phyloP scores from a whole-genome alignment of 2,797 vertebrate species.

The Xyrichtys novacula region DNA sequence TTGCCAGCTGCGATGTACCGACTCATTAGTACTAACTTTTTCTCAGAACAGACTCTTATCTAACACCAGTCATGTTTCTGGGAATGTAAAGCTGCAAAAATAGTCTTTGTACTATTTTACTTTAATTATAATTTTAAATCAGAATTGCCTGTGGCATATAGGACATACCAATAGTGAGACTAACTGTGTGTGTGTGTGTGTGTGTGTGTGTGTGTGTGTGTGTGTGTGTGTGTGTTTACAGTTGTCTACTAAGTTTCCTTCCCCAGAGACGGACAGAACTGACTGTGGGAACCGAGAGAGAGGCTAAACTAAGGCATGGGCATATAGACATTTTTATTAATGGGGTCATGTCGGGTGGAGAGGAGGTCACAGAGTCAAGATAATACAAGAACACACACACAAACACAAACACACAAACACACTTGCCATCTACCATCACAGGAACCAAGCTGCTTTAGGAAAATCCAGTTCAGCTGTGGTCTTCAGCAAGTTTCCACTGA shows the following conservation, averaged over 20 bases:
- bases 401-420: neutral
- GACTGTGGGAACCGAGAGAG: constrained; percentile 66
- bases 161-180: too few species aligned
- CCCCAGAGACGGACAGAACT: constrained; percentile 51
- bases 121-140: too few species aligned
- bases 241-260: constrained; percentile 59
- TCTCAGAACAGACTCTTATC: too few species aligned
- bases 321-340: constrained; percentile 65
- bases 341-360: constrained; percentile 16
- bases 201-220: constrained; percentile 40
- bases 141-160: too few species aligned
- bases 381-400: constrained; percentile 11
- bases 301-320: constrained; percentile 64
- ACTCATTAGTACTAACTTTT: too few species aligned
- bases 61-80: too few species aligned
- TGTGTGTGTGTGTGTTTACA: constrained; percentile 48
- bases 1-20: too few species aligned
- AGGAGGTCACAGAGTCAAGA: constrained; percentile 24
- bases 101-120: too few species aligned
- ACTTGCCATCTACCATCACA: neutral
- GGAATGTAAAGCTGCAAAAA: too few species aligned
- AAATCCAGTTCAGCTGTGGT: too few species aligned
- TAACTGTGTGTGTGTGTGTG: constrained; percentile 9
- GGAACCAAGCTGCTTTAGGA: neutral
- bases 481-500: too few species aligned